Evolutionary conservation across 2,797 vertebrate species (phyloP), one percentile per base, ranked within the genome.

Genomic region (Hydrolagus colliei): DNA sequence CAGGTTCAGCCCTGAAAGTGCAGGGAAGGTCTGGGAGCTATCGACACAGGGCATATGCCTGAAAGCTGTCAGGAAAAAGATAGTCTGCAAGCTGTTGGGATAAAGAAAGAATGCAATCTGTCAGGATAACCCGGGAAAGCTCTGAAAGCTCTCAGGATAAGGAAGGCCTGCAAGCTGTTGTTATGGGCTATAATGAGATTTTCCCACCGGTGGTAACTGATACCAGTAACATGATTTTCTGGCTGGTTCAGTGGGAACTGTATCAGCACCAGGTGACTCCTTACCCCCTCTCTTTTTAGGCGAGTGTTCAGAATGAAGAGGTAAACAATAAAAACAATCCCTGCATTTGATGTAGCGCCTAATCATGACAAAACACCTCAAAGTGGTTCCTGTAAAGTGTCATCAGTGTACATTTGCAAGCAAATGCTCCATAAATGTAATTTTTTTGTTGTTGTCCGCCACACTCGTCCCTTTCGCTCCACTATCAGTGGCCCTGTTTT

Each of bases 41-140:
- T 82, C 79, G 16, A 65, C 63, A 82, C 14, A 35, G 63, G 79
- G 79, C 79, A 67, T 52, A 52, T 2, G 27, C 16, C 79, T 82
- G 65, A 32, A 65, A 41, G 63, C 79, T 67, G 14, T 82, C 27
- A 13, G 63, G 5, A 27, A 67, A 82, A 67, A 82, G 79, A 82
- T 68, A 82, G 67, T 10, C 1, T 67, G 63, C 79, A 62, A 82
- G 79, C 79, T 82, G 79, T 9, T 68, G 27, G 13, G 14, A 68
- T 67, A 32, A 32, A 63, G 22, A 82, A 82, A 82, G 79, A 82
- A 82, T 82, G 79, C 63, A 67, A 80, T 80, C 62, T 68, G 79
- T 82, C 79, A 82, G 22, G 11, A 41, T 16, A 35, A 68, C 79
- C 8, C 41, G 41, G 41, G 41, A 52, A 35, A 4, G 4, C 6